phyloP scores from a whole-genome alignment of 2,888 invertebrate species.

The Nymphalis c-album region DNA sequence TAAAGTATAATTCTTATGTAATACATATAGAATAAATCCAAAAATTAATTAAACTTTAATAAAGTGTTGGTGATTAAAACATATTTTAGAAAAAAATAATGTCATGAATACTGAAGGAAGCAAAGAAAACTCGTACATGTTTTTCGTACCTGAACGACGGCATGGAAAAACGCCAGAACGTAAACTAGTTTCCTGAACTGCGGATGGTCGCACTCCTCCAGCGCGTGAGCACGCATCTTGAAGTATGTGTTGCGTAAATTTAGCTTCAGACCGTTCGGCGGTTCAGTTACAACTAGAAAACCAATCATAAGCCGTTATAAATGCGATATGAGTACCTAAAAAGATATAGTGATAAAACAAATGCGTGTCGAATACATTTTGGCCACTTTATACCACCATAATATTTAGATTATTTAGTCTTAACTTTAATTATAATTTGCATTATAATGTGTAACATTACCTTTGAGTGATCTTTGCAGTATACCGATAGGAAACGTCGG shows the following conservation, averaged over 20 bases:
- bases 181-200: constrained; percentile 92
- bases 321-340: background rate
- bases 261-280: constrained; percentile 93
- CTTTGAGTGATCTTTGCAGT: constrained; percentile 91
- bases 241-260: constrained; percentile 94
- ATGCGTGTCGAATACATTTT: background rate
- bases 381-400: too few relatives aligned
- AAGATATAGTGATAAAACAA: background rate
- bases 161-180: constrained; percentile 96
- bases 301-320: constrained; percentile 36
- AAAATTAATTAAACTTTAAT: too few relatives aligned
- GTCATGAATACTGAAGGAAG: too few relatives aligned
- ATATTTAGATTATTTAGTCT: too few relatives aligned
- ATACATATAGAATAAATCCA: too few relatives aligned
- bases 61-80: too few relatives aligned
- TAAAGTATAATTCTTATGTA: too few relatives aligned
- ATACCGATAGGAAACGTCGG: constrained; percentile 94
- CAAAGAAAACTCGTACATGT: background rate
- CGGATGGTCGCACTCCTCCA: constrained; percentile 87
- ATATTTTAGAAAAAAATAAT: too few relatives aligned
- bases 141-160: constrained; percentile 87
- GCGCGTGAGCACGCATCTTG: constrained; percentile 88
- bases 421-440: too few relatives aligned
- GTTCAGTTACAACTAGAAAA: constrained; percentile 91
- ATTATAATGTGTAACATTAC: constrained; percentile 52